Conservation (phyloP, 2,888 invertebrate species). For the Girardia tigrina region DNA sequence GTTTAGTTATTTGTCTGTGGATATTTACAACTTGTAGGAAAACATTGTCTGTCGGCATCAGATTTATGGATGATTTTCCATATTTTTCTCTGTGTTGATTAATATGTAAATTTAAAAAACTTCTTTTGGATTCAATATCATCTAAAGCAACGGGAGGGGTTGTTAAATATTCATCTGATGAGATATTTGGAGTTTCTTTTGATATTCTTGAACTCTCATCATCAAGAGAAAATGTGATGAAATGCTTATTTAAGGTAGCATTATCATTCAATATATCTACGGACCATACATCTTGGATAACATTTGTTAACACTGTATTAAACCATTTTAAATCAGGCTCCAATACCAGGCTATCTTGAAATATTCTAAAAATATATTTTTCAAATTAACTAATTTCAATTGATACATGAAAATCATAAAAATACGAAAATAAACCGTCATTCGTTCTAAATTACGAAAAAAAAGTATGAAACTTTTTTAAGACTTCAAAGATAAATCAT, state of each 20-base stretch:
- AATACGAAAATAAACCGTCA: too few relatives aligned
- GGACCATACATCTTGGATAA: background rate
- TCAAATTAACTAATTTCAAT: too few relatives aligned
- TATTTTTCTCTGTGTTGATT: background rate
- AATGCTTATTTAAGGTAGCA: background rate
- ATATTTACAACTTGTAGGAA: background rate
- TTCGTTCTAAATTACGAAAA: too few relatives aligned
- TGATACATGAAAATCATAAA: too few relatives aligned
- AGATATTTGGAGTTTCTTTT: background rate
- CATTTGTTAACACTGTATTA: background rate
- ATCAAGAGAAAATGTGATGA: background rate
- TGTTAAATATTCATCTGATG: background rate
- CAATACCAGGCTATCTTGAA: background rate
- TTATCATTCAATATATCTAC: background rate
- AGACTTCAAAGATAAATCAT: too few relatives aligned
- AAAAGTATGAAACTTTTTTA: too few relatives aligned
- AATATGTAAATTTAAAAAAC: background rate
- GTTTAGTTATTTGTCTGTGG: background rate
- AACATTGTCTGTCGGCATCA: background rate
- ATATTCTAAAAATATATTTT: background rate
- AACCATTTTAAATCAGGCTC: background rate
- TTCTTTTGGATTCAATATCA: background rate
- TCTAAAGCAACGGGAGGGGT: background rate
- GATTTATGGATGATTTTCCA: slow-evolving; percentile 9
- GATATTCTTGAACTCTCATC: background rate